Evolutionary conservation across 1,140 invertebrate genomes (phyloP).

Genomic region (Bombus sylvicola): DNA sequence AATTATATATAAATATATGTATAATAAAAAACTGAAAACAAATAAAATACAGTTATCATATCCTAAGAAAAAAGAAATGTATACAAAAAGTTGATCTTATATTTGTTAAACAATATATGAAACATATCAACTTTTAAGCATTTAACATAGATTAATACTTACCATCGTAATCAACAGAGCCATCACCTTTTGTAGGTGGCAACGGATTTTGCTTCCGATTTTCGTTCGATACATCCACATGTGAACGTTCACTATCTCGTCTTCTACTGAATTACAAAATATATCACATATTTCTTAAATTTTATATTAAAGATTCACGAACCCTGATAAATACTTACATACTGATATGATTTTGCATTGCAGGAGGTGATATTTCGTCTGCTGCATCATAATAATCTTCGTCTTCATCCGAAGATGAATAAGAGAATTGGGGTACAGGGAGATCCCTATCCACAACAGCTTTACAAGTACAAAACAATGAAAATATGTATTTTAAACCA

Average conservation of each 20-base stretch:
- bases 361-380: conserved; percentile 86
- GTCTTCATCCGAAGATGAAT: conserved; percentile 98
- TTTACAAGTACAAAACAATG: conserved; percentile 10
- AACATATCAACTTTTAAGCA: background rate
- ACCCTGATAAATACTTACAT: conserved; percentile 50
- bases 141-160: conserved; percentile 53
- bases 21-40: background rate
- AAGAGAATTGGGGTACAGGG: conserved; percentile 94
- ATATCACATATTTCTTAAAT: background rate
- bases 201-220: conserved; percentile 74
- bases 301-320: background rate
- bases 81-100: background rate
- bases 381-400: conserved; percentile 98
- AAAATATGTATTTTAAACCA: background rate
- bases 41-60: background rate
- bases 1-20: background rate
- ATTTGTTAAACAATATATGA: background rate
- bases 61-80: background rate
- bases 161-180: conserved; percentile 89
- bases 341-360: conserved; percentile 61
- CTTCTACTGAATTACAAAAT: conserved; percentile 69
- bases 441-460: conserved; percentile 78
- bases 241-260: conserved; percentile 70
- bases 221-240: conserved; percentile 43
- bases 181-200: conserved; percentile 84